These are phyloP conservation scores for Orchesellides sinensis DNA, from an alignment of 2,888 invertebrate species.

Conservation along the genomic window DNA sequence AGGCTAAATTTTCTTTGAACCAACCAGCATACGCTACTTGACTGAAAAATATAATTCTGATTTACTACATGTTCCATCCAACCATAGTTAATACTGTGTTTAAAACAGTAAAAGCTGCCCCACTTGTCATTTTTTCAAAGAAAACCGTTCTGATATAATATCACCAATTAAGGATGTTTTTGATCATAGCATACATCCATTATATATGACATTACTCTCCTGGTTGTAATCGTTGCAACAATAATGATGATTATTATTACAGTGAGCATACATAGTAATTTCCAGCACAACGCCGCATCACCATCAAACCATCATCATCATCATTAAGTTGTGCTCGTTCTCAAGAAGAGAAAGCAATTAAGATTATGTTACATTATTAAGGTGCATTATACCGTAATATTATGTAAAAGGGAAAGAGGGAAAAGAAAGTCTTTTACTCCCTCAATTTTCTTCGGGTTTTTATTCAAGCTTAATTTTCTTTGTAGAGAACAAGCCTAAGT, in stretches of 20 bases:
- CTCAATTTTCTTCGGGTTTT: background rate
- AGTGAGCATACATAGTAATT: slow-evolving; percentile 34
- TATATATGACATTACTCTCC: slow-evolving; percentile 28
- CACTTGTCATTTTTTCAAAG: no score
- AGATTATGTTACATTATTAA: slow-evolving; percentile 57
- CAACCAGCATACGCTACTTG: no score
- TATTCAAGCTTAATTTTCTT: background rate
- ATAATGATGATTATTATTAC: slow-evolving; percentile 39
- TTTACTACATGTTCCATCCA: no score
- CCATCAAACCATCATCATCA: slow-evolving; percentile 28
- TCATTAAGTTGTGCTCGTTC: slow-evolving; percentile 41
- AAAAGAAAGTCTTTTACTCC: background rate
- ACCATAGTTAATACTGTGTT: no score
- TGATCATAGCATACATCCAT: background rate
- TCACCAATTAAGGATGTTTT: no score
- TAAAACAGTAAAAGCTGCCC: no score
- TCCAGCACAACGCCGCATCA: slow-evolving; percentile 35
- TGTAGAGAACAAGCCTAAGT: no score
- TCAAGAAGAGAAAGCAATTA: slow-evolving; percentile 42
- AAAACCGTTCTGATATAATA: no score
- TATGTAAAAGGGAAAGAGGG: slow-evolving; percentile 5
- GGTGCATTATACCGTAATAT: slow-evolving; percentile 24
- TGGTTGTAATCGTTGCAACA: slow-evolving; percentile 22
- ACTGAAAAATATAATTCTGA: no score
- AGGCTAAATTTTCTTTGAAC: no score